These are phyloP conservation scores for Setipinna tenuifilis DNA, from an alignment of 2,797 vertebrate species.

Conservation along the genomic window DNA sequence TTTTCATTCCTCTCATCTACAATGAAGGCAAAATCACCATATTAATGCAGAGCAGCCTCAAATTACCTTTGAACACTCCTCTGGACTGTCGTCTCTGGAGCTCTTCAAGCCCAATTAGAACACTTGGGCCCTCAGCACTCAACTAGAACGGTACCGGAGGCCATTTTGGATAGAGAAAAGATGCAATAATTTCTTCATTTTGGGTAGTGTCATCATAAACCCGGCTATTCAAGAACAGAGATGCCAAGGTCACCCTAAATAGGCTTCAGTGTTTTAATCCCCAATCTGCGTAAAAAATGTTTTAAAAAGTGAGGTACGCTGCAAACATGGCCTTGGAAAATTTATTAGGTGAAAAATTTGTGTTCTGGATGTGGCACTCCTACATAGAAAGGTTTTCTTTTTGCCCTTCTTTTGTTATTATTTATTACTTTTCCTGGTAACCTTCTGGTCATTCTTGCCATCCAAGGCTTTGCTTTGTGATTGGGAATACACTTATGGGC, in stretches of 20 bases:
- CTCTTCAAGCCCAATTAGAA: slow-evolving; percentile 15
- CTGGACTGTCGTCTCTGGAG: not conserved
- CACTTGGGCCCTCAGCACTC: not conserved
- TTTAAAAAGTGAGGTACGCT: not conserved
- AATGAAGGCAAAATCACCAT: not conserved
- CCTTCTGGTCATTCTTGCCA: not conserved
- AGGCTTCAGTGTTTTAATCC: not conserved
- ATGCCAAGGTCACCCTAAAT: not conserved
- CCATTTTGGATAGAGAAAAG: not conserved
- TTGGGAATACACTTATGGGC: not conserved
- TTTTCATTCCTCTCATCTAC: not conserved
- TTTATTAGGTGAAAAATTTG: not conserved
- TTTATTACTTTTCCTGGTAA: not conserved
- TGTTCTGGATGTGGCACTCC: not conserved
- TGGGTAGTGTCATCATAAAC: not conserved
- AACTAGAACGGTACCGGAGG: not conserved
- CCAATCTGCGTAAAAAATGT: not conserved
- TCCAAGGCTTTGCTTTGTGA: not conserved
- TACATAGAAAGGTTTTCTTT: not conserved
- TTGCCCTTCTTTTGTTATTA: no score
- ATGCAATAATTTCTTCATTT: not conserved
- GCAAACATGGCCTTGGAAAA: not conserved
- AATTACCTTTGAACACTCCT: slow-evolving; percentile 8
- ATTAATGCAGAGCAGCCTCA: slow-evolving; percentile 5
- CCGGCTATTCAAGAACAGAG: not conserved